A percentile compares a stretch with the other conserved stretches of the same genome.
These are phyloP conservation scores for Diadromus collaris DNA, from an alignment of 2,888 invertebrate genomes.

Conservation along the genomic window DNA sequence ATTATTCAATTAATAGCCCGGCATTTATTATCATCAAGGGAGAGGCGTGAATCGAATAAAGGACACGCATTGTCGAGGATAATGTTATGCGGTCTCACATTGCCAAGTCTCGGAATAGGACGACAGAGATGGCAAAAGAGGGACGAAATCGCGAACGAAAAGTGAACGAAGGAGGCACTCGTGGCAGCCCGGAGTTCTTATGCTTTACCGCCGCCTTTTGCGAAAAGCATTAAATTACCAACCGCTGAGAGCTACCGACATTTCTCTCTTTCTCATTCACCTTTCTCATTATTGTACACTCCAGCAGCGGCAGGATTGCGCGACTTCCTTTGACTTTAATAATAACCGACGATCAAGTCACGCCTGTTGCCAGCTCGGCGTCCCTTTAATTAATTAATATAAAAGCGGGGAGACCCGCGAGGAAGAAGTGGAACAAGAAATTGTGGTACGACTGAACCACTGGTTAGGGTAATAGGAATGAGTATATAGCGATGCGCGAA, in stretches of 20 bases:
- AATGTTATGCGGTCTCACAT: constrained; percentile 65
- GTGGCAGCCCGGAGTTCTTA: constrained; percentile 34
- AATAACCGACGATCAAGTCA: constrained; percentile 65
- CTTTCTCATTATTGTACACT: constrained; percentile 33
- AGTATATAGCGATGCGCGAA: constrained; percentile 39
- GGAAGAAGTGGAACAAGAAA: constrained; percentile 50
- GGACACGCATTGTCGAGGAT: constrained; percentile 73
- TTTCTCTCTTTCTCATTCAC: constrained; percentile 25
- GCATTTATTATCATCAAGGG: constrained; percentile 72
- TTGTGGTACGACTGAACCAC: constrained; percentile 49
- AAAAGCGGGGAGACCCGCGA: constrained; percentile 45
- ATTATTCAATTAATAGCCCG: constrained; percentile 76
- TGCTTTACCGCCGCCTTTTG: constrained; percentile 10
- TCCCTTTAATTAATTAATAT: constrained; percentile 71
- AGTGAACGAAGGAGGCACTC: constrained; percentile 40
- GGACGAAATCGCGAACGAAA: constrained; percentile 22
- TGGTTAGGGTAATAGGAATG: constrained; percentile 27
- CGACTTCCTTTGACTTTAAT: constrained; percentile 68
- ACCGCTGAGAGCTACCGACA: constrained; percentile 19
- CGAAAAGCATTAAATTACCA: constrained; percentile 59
- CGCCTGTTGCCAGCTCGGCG: constrained; percentile 56
- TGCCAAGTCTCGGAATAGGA: constrained; percentile 2
- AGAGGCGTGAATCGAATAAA: constrained; percentile 70
- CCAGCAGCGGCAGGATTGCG: constrained; percentile 48
- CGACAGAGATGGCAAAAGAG: constrained; percentile 19